These are phyloP conservation scores for Toxotes chatareus DNA, from an alignment of 2,113 vertebrate genomes.

Conservation along the genomic window DNA sequence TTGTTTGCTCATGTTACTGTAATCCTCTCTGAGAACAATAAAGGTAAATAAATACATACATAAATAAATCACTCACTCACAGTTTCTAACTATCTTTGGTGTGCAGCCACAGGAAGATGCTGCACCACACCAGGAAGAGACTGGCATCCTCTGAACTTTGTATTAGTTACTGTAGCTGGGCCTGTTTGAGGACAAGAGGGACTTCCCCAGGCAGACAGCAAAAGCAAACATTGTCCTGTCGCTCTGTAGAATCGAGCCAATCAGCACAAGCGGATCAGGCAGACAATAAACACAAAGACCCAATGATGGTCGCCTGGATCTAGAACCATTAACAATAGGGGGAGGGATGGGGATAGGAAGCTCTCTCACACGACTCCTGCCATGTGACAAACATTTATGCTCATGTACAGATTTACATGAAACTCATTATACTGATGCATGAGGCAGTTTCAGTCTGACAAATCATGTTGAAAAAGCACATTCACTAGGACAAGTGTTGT, in stretches of 20 bases:
- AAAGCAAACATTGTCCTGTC: conserved; percentile 73
- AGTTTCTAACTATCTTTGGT: conserved; percentile 45
- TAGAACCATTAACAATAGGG: conserved; percentile 59
- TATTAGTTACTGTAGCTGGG: conserved; percentile 60
- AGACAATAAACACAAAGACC: conserved; percentile 63
- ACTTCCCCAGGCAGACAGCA: conserved; percentile 77
- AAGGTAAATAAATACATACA: conserved; percentile 26
- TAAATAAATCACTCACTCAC: not conserved
- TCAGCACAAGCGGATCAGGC: conserved; percentile 37
- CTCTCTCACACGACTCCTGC: not conserved
- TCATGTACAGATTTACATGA: conserved; percentile 15
- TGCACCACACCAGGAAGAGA: conserved; percentile 65
- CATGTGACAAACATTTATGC: conserved; percentile 26
- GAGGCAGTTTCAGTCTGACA: not conserved
- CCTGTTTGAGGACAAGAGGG: conserved; percentile 68
- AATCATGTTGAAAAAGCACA: not conserved
- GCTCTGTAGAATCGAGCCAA: conserved; percentile 59
- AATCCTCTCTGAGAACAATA: conserved; percentile 15
- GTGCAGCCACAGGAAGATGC: conserved; percentile 71
- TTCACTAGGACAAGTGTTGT: rapidly evolving
- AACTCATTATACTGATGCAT: not conserved
- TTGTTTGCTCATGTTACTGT: conserved; percentile 9
- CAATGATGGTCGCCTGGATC: conserved; percentile 48
- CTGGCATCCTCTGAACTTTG: conserved; percentile 75
- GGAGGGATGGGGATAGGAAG: conserved; percentile 21